A percentile compares a stretch with the other conserved stretches of the same genome.
Conservation (phyloP, 2,113 vertebrate genomes). For the Phalacrocorax pelagicus region DNA sequence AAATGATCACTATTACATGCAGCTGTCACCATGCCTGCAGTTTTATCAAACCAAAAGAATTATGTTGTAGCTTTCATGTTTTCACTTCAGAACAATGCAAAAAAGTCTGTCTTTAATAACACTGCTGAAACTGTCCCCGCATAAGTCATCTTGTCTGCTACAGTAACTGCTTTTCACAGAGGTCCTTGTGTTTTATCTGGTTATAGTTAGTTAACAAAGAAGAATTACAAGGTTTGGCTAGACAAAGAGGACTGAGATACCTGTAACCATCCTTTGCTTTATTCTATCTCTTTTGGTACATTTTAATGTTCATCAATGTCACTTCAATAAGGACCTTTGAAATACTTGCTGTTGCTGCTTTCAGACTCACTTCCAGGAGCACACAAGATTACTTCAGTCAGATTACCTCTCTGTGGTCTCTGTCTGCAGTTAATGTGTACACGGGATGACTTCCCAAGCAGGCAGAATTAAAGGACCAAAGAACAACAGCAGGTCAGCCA, state of each 20-base stretch:
- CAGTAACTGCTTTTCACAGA: not conserved
- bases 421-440: not conserved
- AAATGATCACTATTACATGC: not conserved
- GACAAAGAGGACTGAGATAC: not conserved
- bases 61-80: not conserved
- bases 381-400: not conserved
- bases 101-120: not conserved
- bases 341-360: not conserved
- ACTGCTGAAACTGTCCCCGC: not conserved
- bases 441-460: not conserved
- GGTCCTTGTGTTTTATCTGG: not conserved
- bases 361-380: not conserved
- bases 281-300: not conserved
- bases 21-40: not conserved
- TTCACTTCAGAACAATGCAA: not conserved
- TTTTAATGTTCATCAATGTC: not conserved
- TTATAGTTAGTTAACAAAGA: not conserved
- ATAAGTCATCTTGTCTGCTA: not conserved
- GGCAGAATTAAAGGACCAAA: not conserved
- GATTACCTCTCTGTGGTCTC: not conserved
- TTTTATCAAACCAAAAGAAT: constrained; percentile 1
- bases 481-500: not conserved
- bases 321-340: not conserved
- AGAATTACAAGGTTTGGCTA: not conserved
- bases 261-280: not conserved